Conservation (phyloP, 2,888 invertebrate genomes). For the Mechanitis mazaeus region DNA sequence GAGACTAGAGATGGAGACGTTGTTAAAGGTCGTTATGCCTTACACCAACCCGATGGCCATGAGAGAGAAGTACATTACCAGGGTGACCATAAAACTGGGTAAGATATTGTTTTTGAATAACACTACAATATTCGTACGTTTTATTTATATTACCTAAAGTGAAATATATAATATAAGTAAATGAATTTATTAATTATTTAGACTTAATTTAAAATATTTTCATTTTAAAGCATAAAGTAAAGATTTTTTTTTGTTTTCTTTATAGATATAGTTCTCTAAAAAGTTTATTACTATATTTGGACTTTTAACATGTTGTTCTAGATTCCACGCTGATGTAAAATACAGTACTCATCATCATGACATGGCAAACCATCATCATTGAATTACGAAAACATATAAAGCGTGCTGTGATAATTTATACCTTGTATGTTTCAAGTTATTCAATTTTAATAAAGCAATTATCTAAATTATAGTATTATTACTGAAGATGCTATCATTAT, state of each 20-base stretch:
- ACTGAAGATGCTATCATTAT: too few species aligned
- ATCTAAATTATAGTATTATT: too few species aligned
- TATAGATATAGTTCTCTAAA: too few species aligned
- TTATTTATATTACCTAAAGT: conserved; percentile 1
- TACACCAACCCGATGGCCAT: conserved; percentile 38
- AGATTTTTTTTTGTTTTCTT: too few species aligned
- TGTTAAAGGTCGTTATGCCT: conserved; percentile 38
- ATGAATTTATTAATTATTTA: too few species aligned
- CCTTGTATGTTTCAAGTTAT: too few species aligned
- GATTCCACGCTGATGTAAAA: conserved; percentile 11
- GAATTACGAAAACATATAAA: not conserved
- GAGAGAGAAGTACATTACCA: conserved; percentile 38
- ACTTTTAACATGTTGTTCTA: conserved; percentile 5
- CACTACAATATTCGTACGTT: too few species aligned
- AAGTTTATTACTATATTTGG: too few species aligned
- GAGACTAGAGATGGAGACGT: conserved; percentile 39
- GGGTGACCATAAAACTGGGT: conserved; percentile 44
- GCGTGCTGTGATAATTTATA: too few species aligned
- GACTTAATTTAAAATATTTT: too few species aligned
- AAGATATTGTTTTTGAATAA: conserved; percentile 17
- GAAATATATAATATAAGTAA: not conserved
- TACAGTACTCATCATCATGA: not conserved
- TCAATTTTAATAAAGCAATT: too few species aligned
- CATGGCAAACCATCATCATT: not conserved
- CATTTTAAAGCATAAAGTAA: too few species aligned